Percentiles rank a stretch among this genome's conserved stretches.
Conservation (phyloP, 2,113 vertebrate genomes). For the Cyprinodon tularosa region DNA sequence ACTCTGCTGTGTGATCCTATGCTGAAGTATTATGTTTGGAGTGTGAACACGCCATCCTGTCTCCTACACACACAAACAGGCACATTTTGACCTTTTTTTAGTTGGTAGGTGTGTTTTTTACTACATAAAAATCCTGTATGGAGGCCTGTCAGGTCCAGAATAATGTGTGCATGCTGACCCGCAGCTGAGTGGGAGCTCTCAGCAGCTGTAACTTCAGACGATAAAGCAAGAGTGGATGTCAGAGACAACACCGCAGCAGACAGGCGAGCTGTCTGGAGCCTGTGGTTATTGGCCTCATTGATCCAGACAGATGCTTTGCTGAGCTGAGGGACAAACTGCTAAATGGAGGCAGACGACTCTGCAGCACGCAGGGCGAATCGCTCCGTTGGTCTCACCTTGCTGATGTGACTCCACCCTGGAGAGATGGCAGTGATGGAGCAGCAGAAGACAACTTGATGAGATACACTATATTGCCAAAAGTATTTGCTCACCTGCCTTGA, state of each 20-base stretch:
- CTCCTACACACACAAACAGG: slow-evolving; percentile 18
- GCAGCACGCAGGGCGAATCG: slow-evolving; percentile 13
- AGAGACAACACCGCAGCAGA: slow-evolving; percentile 68
- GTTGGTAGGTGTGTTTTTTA: slow-evolving; percentile 27
- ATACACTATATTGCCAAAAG: too few species aligned
- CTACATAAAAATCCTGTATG: slow-evolving; percentile 47
- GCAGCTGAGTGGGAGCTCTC: slow-evolving; percentile 72
- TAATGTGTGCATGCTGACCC: slow-evolving; percentile 54
- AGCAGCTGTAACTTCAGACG: slow-evolving; percentile 69
- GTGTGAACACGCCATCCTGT: slow-evolving; percentile 17
- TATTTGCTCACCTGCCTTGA: too few species aligned
- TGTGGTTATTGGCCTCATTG: slow-evolving; percentile 75
- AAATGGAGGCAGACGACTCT: slow-evolving; percentile 50
- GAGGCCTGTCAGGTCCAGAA: slow-evolving; percentile 43
- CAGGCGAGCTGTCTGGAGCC: slow-evolving; percentile 80
- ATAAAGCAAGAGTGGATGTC: slow-evolving; percentile 54
- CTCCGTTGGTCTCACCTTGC: slow-evolving; percentile 45
- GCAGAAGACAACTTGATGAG: background rate
- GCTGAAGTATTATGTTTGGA: background rate
- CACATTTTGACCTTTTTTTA: slow-evolving; percentile 19
- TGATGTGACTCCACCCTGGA: slow-evolving; percentile 23
- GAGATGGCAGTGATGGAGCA: slow-evolving; percentile 14
- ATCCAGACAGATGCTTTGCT: slow-evolving; percentile 78
- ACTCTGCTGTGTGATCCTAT: background rate
- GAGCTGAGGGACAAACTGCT: slow-evolving; percentile 70